Evolutionary conservation across 1,140 invertebrate species (phyloP).

Genomic region (Pteromalus puparum): DNA sequence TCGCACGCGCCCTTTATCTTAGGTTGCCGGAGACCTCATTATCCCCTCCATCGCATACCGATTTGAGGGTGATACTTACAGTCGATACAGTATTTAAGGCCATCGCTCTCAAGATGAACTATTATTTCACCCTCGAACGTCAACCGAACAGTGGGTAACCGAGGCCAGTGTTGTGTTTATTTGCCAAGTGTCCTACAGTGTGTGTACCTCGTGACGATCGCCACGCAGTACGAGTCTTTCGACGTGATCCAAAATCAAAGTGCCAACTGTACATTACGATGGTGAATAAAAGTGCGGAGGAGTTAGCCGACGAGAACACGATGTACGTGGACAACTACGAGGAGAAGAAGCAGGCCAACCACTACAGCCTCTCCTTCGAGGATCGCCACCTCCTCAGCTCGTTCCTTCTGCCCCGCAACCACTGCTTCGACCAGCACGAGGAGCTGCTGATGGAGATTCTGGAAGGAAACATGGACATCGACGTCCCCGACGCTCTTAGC

Average conservation of each 20-base stretch:
- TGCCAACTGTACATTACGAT: no score
- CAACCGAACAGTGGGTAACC: background rate
- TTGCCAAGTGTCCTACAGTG: background rate
- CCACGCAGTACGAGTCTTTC: no score
- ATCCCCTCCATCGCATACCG: background rate
- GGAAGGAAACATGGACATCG: background rate
- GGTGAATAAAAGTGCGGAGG: no score
- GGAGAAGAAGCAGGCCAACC: no score
- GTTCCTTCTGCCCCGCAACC: no score
- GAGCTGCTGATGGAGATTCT: background rate
- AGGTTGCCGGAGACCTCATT: background rate
- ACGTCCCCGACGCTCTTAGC: background rate
- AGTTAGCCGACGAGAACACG: no score
- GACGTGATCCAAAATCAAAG: no score
- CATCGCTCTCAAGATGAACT: background rate
- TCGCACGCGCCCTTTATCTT: background rate
- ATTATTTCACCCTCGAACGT: background rate
- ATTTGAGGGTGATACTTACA: background rate
- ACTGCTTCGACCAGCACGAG: background rate
- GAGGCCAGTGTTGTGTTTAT: background rate
- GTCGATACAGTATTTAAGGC: background rate
- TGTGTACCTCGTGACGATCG: no score
- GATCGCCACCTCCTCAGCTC: no score
- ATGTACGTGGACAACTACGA: no score
- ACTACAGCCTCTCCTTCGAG: no score